Base-by-base conservation (phyloP, 2,888 invertebrate genomes). In the Adineta ricciae region DNA sequence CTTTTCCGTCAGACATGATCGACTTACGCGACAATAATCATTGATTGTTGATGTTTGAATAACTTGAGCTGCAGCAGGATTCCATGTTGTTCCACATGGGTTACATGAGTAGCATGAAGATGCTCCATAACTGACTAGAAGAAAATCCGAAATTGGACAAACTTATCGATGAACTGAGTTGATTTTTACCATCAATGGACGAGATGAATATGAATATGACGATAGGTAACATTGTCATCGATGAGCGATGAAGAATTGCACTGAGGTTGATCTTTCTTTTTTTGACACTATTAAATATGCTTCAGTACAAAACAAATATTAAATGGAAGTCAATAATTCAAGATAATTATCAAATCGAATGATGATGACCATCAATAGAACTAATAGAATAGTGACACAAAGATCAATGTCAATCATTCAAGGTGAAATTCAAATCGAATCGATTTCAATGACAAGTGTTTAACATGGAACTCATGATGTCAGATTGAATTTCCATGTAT, bases 1-100 rank as follows among this genome's bases (percentile, higher is more conserved):
- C n/a, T n/a, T n/a, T n/a, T n/a, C n/a, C n/a, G n/a, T n/a, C n/a
- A n/a, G n/a, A n/a, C n/a, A 50, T 50, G 19, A 50, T 16, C 50
- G 19, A 78, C 78, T n/a, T 78, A 78, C 78, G 24, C 78, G 78
- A n/a, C 78, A 78, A n/a, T 78, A 78, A 41, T 78, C 78, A 38
- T 21, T 41, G 14, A 32, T 14, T 11, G 2, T 14, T 41, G 41
- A 7, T 41, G 78, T 78, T 38, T 24, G 41, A n/a, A 38, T n/a
- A 41, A 19, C 0, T n/a, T 9, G 24, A 78, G 78, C 78, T 24
- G n/a, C 78, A 2, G 41, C 11, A 41, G 78, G n/a, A 78, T 78
- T 41, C 38, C 38, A 78, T 41, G 24, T 78, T 41, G 38, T 41
- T n/a, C 78, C 78, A 78, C 78, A 78, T 24, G 78, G 78, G n/a